Evolutionary conservation across 2,797 vertebrate species (phyloP).

Genomic region (Clarias platycephalus): DNA sequence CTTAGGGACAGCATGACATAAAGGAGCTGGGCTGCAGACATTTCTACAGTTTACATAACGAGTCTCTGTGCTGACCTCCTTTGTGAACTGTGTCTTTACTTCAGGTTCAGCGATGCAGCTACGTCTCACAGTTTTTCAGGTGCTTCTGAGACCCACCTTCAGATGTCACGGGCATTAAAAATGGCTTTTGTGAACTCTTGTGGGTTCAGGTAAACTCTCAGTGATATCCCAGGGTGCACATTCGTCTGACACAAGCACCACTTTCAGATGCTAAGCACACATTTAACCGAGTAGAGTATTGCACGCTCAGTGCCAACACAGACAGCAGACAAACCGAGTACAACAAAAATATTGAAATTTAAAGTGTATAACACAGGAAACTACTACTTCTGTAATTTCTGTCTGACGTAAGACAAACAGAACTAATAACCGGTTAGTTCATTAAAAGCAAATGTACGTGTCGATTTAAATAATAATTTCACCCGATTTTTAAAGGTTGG

Average conservation of each 20-base stretch:
- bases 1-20: constrained; percentile 31
- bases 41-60: constrained; percentile 70
- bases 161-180: constrained; percentile 42
- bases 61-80: constrained; percentile 57
- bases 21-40: constrained; percentile 53
- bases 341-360: constrained; percentile 5
- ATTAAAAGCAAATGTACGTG: background rate
- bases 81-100: constrained; percentile 51
- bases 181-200: constrained; percentile 52
- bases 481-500: constrained; percentile 24
- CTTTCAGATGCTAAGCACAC: constrained; percentile 42
- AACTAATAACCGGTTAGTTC: background rate
- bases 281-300: constrained; percentile 20
- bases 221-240: constrained; percentile 43
- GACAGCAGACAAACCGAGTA: constrained; percentile 18
- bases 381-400: constrained; percentile 1
- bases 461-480: constrained; percentile 1
- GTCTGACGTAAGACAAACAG: background rate
- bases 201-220: constrained; percentile 62
- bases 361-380: background rate
- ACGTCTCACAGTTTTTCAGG: constrained; percentile 59
- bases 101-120: constrained; percentile 58
- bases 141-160: constrained; percentile 65
- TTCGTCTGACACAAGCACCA: constrained; percentile 42
- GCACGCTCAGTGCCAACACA: constrained; percentile 7